Evolutionary conservation across 2,888 invertebrate genomes (phyloP), one percentile per base, ranked within the genome.

Genomic region (Campaea margaritaria): DNA sequence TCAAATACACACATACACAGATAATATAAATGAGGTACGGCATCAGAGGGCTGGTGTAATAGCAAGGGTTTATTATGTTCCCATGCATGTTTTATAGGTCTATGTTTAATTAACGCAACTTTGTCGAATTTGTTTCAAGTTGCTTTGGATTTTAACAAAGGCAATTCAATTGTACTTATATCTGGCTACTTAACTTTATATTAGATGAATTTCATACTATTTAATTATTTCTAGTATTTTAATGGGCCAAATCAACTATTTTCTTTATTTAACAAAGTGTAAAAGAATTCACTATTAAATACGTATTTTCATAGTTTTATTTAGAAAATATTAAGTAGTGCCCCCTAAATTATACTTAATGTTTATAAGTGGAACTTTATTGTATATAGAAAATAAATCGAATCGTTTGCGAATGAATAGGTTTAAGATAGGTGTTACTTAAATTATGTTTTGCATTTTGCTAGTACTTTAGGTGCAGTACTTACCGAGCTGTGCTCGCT

Each of bases 351-450:
- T 66, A 54, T 58, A 64, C 68, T 64, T 73, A 73, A 67, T 75
- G 72, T 65, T 66, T 70, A 66, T 81, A 80, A 78, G 78, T 73
- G 70, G 73, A 76, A 73, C 62, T 79, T 73, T 71, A 59, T 66
- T 79, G 79, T 82, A 82, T 73, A 76, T 81, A 79, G 71, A 74
- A n/a, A 65, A 65, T 64, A 63, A 68, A 73, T 69, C 60, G 60
- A 67, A 68, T 68, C 56, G 49, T 57, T 54, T 62, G 53, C 64
- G 59, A 62, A 64, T 58, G 50, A 31, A 13, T 67, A 67, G 63
- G 51, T 49, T n/a, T 67, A 67, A 63, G 45, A 41, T 67, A 67
- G 61, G 53, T 61, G 43, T 61, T 57, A 66, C 58, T 62, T 53
- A 62, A 59, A 52, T 57, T 62, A 56, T 58, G 67, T 74, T 74